A percentile compares a stretch with the other conserved stretches of the same genome.
Conservation (phyloP, 2,113 vertebrate species). For the Aptenodytes patagonicus region DNA sequence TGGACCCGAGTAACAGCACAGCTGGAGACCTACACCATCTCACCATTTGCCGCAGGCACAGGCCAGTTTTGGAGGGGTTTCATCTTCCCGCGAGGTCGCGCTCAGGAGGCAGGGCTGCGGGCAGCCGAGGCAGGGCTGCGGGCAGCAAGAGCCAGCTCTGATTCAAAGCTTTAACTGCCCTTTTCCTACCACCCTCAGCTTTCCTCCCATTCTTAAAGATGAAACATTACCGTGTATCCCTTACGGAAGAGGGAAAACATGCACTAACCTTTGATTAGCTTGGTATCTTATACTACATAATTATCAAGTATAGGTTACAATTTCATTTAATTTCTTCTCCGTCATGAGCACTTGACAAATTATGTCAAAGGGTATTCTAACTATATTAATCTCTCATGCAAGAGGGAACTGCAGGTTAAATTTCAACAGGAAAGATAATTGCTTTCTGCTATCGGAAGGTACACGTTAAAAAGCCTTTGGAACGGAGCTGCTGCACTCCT, state of each 20-base stretch:
- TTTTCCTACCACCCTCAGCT: neutral
- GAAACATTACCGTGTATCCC: neutral
- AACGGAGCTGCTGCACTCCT: neutral
- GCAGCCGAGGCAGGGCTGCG: too few species aligned
- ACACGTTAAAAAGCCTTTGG: neutral
- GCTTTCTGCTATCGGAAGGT: neutral
- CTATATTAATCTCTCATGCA: neutral
- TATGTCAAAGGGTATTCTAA: neutral
- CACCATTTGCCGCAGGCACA: neutral
- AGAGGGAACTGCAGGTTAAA: slow-evolving; percentile 31
- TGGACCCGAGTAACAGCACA: neutral
- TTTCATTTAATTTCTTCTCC: neutral
- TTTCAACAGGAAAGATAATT: slow-evolving; percentile 14
- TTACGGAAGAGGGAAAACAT: neutral
- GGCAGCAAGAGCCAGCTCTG: neutral
- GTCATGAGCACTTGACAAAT: neutral
- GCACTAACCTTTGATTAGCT: neutral
- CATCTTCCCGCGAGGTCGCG: neutral
- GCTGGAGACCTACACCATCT: neutral
- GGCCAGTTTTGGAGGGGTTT: neutral
- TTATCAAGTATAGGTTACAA: neutral
- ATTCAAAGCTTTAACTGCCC: neutral
- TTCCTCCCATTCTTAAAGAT: neutral
- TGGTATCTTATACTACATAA: neutral
- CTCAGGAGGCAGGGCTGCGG: neutral